Base-by-base conservation (phyloP, 2,797 vertebrate species). In the Melanotaenia maccullochi region DNA sequence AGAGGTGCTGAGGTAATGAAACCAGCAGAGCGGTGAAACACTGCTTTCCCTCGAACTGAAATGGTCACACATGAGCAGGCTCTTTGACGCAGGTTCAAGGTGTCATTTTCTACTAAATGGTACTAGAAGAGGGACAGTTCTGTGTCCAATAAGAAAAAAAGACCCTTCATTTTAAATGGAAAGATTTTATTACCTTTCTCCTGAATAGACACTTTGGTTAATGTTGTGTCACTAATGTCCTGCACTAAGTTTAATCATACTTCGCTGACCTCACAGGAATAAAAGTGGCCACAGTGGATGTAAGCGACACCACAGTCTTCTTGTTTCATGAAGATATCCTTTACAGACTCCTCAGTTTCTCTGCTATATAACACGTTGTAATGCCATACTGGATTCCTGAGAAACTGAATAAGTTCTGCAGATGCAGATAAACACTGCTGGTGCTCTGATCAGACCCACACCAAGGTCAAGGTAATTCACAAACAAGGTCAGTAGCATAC, bases 231-330 rank as follows among this genome's bases (percentile, higher is more conserved):
- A 63, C 58, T 81, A 52, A 71, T 38, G 57, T 71, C 58, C 60
- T n/a, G 55, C 79, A 76, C 74, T 65, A 75, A 78, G 73, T 76
- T 63, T 60, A 89, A 80, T 87, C 79, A 88, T 80, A 79, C 72
- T 67, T 75, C 65, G 76, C 44, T 77, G 77, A 75, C 79, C 76
- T 78, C 67, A 69, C 62, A 66, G 63, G 78, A 70, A 84, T 78
- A 87, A 67, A 86, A 76, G 62, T 1, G 33, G 55, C 66, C 69
- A 18, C 18, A 24, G 47, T 5, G 51, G n/a, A 71, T 84, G 85
- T 88, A 91, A 89, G 68, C n/a, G 76, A 93, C 80, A 91, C 89
- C 79, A 0, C 47, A 1, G 82, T 81, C 72, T 77, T 91, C 82
- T 59, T 62, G 70, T 93, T 93, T 87, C 90, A 76, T 60, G 2